phyloP scores from a whole-genome alignment of 1,140 invertebrate species.

The Brachionus manjavacas region DNA sequence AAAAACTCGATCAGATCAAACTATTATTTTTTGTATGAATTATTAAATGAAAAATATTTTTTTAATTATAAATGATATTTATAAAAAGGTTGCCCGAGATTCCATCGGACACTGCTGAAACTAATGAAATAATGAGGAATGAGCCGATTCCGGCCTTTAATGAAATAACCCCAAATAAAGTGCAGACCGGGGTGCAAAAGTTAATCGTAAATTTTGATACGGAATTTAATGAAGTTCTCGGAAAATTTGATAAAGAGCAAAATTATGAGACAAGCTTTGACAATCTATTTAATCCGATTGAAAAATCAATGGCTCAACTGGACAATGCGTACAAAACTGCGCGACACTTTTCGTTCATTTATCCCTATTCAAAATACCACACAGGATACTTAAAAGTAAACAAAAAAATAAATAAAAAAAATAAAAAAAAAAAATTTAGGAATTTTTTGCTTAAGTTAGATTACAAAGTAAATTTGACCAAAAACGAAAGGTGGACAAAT shows the following conservation, averaged over 20 bases:
- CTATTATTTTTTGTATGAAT: slow-evolving; percentile 21
- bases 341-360: slow-evolving; percentile 74
- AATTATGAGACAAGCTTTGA: slow-evolving; percentile 63
- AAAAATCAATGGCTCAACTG: slow-evolving; percentile 67
- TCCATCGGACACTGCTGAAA: slow-evolving; percentile 70
- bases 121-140: slow-evolving; percentile 69
- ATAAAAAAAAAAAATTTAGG: slow-evolving; percentile 7
- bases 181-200: slow-evolving; percentile 73
- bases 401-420: background rate
- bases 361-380: slow-evolving; percentile 63
- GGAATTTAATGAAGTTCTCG: slow-evolving; percentile 64
- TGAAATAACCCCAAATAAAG: slow-evolving; percentile 73
- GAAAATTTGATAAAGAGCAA: slow-evolving; percentile 55
- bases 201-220: slow-evolving; percentile 76
- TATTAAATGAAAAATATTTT: background rate
- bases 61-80: background rate
- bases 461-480: slow-evolving; percentile 51
- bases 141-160: slow-evolving; percentile 73
- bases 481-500: slow-evolving; percentile 51
- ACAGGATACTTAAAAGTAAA: slow-evolving; percentile 47
- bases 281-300: slow-evolving; percentile 71
- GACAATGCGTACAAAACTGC: slow-evolving; percentile 79
- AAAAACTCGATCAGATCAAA: background rate
- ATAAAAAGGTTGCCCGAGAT: slow-evolving; percentile 76
- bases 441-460: slow-evolving; percentile 47